A percentile compares a stretch with the other conserved stretches of the same genome.
Evolutionary conservation across 1,140 invertebrate genomes (phyloP).

Genomic region (Trinorchestia longiramus): DNA sequence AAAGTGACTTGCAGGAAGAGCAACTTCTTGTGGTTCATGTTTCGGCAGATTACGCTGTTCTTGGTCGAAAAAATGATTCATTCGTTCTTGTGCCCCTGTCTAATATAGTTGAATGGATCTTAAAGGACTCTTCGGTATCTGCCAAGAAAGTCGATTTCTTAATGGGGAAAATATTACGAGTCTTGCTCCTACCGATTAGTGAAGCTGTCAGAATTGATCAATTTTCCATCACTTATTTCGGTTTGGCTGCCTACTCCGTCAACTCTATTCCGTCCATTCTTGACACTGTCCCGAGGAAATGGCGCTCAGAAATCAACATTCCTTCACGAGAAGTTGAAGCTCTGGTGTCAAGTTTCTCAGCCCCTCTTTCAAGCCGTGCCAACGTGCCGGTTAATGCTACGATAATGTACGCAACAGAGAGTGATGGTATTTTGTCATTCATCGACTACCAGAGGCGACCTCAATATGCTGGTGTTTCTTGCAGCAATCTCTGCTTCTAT

Average conservation of each 20-base stretch:
- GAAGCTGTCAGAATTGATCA: background rate
- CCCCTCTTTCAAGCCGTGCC: background rate
- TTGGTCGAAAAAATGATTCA: background rate
- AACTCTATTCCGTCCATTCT: background rate
- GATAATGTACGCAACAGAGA: background rate
- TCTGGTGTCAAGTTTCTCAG: background rate
- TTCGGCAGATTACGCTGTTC: background rate
- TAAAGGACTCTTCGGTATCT: background rate
- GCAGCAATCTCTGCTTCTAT: background rate
- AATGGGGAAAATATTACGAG: background rate
- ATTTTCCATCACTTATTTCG: background rate
- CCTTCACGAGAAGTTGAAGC: background rate
- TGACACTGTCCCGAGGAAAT: background rate
- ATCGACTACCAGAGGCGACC: background rate
- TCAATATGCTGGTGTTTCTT: background rate
- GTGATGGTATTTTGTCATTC: slow-evolving; percentile 5
- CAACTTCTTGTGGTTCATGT: background rate
- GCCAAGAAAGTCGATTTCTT: background rate
- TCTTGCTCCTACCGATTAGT: background rate
- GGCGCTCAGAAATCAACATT: background rate
- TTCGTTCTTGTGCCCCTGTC: background rate
- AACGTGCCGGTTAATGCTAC: background rate
- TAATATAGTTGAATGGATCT: background rate
- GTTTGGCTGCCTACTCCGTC: background rate
- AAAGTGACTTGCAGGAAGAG: background rate